Base-by-base conservation (phyloP, 2,888 invertebrate genomes). In the Nycteola revayana region DNA sequence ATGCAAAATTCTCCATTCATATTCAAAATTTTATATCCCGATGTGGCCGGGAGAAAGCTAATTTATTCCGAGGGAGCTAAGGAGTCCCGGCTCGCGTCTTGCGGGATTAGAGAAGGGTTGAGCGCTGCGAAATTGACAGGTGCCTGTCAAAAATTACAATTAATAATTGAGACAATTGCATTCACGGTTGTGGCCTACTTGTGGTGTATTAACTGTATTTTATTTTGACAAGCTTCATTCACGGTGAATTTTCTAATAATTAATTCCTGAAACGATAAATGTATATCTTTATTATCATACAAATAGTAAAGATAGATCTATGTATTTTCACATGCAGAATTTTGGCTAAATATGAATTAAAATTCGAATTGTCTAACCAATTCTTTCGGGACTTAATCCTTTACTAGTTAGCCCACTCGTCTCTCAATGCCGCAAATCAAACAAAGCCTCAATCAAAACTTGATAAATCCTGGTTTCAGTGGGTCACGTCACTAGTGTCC, bases 1-100 rank as follows among this genome's bases (percentile, higher is more conserved):
- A 94, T 94, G 94, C 93, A 93, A 94, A 94, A 94, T 93, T 92
- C 92, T 91, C 93, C 93, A 94, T 94, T 94, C 94, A 94, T 94
- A 94, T 94, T 94, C 94, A 94, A 94, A 94, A 94, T 94, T 94
- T 94, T 94, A 94, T 94, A 94, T 93, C 93, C 92, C 92, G 77
- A 90, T 90, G 91, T 91, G 89, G 85, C 76, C 77, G 83, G 90
- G 90, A 91, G 89, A 90, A 87, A 90, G 91, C 93, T 93, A 93
- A 93, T 93, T 93, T 93, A 93, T 93, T 92, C 93, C 76, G 82
- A 61, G 84, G 86, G 84, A 78, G 78, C 75, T 69, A 77, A 82
- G 82, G 79, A 82, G 82, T 68, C 64, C 73, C 75, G 74, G 72
- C 77, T 75, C 75, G 74, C 79, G 73, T 86, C 86, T 86, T 84